Conservation (phyloP, 2,113 vertebrate species). For the Brevimyrus niger region DNA sequence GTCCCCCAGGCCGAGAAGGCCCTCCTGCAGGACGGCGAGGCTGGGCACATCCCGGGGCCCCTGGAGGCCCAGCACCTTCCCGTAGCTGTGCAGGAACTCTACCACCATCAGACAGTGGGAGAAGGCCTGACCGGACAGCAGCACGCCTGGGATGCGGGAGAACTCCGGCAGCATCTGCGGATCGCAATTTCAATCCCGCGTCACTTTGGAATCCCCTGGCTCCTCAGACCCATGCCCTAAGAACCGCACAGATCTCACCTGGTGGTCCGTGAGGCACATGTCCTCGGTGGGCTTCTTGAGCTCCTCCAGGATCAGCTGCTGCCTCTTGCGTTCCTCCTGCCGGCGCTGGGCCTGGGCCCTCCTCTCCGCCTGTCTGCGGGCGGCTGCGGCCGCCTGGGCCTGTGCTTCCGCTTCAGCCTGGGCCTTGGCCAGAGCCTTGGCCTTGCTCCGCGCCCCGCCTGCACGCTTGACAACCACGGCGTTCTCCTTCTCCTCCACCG, state of each 20-base stretch:
- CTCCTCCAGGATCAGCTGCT: conserved; percentile 86
- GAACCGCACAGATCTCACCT: conserved; percentile 62
- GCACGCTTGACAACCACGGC: conserved; percentile 51
- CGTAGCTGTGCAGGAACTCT: conserved; percentile 87
- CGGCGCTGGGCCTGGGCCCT: conserved; percentile 69
- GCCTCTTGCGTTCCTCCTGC: conserved; percentile 77
- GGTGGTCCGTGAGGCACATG: conserved; percentile 90
- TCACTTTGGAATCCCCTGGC: no score
- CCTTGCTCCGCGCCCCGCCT: conserved; percentile 64
- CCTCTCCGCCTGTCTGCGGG: conserved; percentile 68
- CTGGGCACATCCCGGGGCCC: conserved; percentile 78
- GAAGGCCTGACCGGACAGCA: conserved; percentile 77
- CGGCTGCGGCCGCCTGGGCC: conserved; percentile 50
- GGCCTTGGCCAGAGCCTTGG: conserved; percentile 69
- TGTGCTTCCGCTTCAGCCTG: conserved; percentile 66
- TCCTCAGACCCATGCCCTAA: no score
- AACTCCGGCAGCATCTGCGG: conserved; percentile 76
- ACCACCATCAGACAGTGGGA: conserved; percentile 79
- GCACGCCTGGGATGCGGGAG: conserved; percentile 74
- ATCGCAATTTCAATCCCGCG: background rate
- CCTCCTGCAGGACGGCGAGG: conserved; percentile 78
- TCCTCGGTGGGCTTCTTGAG: conserved; percentile 93
- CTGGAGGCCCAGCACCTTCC: conserved; percentile 81
- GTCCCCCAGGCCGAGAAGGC: conserved; percentile 76
- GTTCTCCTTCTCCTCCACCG: conserved; percentile 52